Conservation (phyloP, 2,797 vertebrate species). For the Myotis myotis region DNA sequence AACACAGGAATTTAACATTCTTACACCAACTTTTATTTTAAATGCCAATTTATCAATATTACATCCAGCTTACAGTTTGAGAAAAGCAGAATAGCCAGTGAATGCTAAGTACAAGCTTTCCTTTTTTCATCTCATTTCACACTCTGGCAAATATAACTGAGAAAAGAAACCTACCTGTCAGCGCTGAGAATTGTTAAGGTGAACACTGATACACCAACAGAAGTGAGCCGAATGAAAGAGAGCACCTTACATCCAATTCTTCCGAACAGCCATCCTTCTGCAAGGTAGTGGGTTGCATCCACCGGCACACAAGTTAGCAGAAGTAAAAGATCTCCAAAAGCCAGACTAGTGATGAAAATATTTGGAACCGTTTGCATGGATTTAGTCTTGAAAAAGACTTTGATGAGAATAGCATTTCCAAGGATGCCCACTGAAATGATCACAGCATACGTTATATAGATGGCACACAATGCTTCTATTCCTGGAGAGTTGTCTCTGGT, state of each 20-base stretch:
- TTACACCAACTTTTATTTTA: conserved; percentile 69
- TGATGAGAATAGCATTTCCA: conserved; percentile 88
- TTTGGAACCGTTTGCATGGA: conserved; percentile 90
- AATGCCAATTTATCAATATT: conserved; percentile 41
- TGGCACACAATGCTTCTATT: conserved; percentile 83
- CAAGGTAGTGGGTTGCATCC: conserved; percentile 86
- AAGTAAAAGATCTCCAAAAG: conserved; percentile 88
- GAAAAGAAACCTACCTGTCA: conserved; percentile 86
- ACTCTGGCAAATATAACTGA: conserved; percentile 65
- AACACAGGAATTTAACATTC: conserved; percentile 36
- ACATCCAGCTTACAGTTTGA: conserved; percentile 26
- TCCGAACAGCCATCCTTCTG: conserved; percentile 88
- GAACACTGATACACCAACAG: conserved; percentile 89
- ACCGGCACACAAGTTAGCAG: conserved; percentile 87
- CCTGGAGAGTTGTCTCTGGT: conserved; percentile 82
- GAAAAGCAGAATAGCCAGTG: conserved; percentile 55
- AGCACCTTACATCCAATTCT: conserved; percentile 87
- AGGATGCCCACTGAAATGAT: conserved; percentile 89
- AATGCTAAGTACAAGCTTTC: conserved; percentile 52
- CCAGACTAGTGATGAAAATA: conserved; percentile 89
- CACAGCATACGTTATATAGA: conserved; percentile 84
- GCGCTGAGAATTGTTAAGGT: conserved; percentile 89
- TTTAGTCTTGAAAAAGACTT: conserved; percentile 89
- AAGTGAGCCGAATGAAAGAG: conserved; percentile 88
- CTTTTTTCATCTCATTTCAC: conserved; percentile 48